Conservation (phyloP, 2,113 vertebrate genomes). For the Equus quagga region DNA sequence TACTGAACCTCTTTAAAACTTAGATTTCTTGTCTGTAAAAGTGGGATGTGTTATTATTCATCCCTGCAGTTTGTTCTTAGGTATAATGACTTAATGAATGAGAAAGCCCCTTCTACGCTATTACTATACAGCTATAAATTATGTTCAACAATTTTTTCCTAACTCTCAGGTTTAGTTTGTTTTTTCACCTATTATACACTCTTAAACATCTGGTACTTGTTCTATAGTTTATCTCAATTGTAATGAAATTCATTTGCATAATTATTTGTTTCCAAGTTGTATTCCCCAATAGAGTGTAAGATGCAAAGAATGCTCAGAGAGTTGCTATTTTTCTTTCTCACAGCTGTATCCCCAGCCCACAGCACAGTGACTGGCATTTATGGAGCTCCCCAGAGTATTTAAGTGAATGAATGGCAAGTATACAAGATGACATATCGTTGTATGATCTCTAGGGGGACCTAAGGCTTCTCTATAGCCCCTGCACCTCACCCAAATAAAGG, state of each 20-base stretch:
- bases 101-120: not conserved
- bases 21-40: slow-evolving; percentile 18
- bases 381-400: not conserved
- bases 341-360: not conserved
- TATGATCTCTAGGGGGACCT: not conserved
- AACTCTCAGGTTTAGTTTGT: not conserved
- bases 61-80: not conserved
- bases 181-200: not conserved
- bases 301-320: not conserved
- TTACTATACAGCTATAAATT: not conserved
- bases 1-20: not conserved
- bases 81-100: slow-evolving; percentile 41
- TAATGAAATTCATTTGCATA: slow-evolving; percentile 46
- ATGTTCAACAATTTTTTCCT: slow-evolving; percentile 1
- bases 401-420: not conserved
- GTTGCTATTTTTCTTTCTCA: slow-evolving; percentile 16
- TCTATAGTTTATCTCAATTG: slow-evolving; percentile 52
- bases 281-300: not conserved
- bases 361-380: not conserved
- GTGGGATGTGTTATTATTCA: not conserved
- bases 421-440: not conserved
- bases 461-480: not conserved
- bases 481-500: not conserved
- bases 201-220: slow-evolving; percentile 47
- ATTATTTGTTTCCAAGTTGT: slow-evolving; percentile 48